Percentiles rank a stretch among this genome's conserved stretches.
Conservation (phyloP, 2,113 vertebrate genomes). For the Mus pahari region DNA sequence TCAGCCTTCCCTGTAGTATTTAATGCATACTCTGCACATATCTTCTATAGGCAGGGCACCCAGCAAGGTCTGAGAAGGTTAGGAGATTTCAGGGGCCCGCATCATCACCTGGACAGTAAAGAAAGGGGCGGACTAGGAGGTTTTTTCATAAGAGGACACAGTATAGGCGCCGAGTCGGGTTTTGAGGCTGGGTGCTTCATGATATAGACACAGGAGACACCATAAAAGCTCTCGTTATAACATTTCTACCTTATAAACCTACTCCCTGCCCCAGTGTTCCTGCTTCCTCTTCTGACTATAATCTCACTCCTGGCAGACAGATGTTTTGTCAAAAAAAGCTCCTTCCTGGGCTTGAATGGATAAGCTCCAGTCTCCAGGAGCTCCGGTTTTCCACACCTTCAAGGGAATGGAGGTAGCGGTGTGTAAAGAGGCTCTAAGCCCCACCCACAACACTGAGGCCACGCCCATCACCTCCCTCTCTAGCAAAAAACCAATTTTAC, state of each 20-base stretch:
- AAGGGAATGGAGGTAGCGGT: not conserved
- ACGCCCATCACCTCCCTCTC: not conserved
- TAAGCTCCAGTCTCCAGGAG: not conserved
- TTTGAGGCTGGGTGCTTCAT: not conserved
- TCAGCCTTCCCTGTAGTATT: not conserved
- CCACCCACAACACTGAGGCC: not conserved
- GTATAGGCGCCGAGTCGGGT: not conserved
- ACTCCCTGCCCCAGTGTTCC: not conserved
- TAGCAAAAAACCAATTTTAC: not conserved
- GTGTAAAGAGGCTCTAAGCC: not conserved
- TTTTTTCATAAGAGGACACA: not conserved
- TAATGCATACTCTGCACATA: not conserved
- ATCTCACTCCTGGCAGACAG: not conserved
- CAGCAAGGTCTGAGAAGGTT: not conserved
- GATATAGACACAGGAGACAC: not conserved
- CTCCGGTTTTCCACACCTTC: not conserved
- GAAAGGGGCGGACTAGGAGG: not conserved
- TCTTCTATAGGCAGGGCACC: not conserved
- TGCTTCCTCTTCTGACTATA: no score
- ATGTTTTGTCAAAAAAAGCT: not conserved
- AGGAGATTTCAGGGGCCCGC: not conserved
- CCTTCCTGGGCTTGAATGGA: not conserved
- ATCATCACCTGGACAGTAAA: fast-evolving
- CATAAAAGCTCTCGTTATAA: not conserved
- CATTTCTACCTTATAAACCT: not conserved